Base-by-base conservation (phyloP, 1,140 invertebrate genomes). In the Xylocopa sonorina region DNA sequence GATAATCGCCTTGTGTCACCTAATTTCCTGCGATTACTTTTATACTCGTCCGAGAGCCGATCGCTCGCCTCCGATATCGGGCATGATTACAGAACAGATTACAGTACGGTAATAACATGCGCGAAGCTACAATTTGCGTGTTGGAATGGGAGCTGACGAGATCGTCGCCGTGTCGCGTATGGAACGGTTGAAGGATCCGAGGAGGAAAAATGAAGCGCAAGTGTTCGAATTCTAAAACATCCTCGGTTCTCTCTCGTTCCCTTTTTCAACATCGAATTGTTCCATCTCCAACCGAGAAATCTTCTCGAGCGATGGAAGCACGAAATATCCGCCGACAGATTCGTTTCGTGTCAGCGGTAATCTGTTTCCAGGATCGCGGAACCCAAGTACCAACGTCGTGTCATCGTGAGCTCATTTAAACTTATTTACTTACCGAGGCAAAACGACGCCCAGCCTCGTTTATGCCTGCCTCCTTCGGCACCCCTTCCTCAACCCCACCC, bases 361-460 rank as follows among this genome's bases (percentile, higher is more conserved):
- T 82, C 78, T 55, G 57, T 73, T 55, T 38, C 16, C 50, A 71
- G 74, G 50, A 58, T 79, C 77, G 41, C 77, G 77, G 50, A 62
- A 48, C 63, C 18, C 38, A 53, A 50, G 41, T n/a, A n/a, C n/a
- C n/a, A n/a, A n/a, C n/a, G 63, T 75, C 55, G 64, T 57, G 62
- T 60, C 55, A 69, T 83, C 83, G 58, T 69, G 58, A 68, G 78
- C 73, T 86, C 75, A 80, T 87, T 89, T 86, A 85, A 85, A 88
- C 80, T 90, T 90, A 89, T 87, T 89, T 88, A 88, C 88, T 90
- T 88, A 87, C 73, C 64, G 77, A 53, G 74, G 71, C 83, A 84
- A 82, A 74, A 73, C 69, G 73, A 69, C 74, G 73, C 83, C 53
- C 73, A 63, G 66, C 53, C 69, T 74, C 72, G 48, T 80, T 85